Percentiles rank a stretch among this genome's conserved stretches.
phyloP scores from a whole-genome alignment of 2,113 vertebrate species.

The Tupaia tana region DNA sequence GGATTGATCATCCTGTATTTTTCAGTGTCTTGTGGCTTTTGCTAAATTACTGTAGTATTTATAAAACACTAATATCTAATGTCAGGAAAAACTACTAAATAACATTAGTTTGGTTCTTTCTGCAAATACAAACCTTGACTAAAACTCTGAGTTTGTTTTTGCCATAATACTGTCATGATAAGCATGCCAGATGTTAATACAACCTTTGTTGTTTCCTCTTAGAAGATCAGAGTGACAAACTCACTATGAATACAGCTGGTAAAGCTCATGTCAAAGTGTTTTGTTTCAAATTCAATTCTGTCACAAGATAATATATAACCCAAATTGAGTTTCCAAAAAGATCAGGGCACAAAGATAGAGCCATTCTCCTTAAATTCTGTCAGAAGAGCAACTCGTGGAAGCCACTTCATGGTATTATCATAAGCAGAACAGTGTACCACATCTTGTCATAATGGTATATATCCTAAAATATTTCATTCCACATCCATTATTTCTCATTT shows the following conservation, averaged over 20 bases:
- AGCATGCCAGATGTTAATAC: neutral
- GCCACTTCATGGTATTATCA: neutral
- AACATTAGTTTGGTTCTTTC: neutral
- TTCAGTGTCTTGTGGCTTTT: neutral
- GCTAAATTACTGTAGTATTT: neutral
- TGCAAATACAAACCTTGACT: neutral
- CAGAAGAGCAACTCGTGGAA: neutral
- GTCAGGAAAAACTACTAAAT: slow-evolving; percentile 9
- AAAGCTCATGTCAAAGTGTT: neutral
- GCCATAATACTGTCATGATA: neutral
- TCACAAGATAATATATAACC: neutral
- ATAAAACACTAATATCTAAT: neutral
- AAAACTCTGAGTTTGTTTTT: neutral
- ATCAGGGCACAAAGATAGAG: neutral
- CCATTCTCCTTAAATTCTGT: neutral
- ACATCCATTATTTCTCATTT: neutral
- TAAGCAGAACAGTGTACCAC: neutral
- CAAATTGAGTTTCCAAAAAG: neutral
- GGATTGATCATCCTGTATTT: neutral
- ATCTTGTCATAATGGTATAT: neutral
- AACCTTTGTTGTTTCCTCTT: neutral
- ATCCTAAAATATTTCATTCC: neutral
- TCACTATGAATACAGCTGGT: neutral
- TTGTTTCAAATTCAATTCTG: neutral
- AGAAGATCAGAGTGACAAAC: neutral